Conservation (phyloP, 1,140 invertebrate genomes). For the Araneus ventricosus region DNA sequence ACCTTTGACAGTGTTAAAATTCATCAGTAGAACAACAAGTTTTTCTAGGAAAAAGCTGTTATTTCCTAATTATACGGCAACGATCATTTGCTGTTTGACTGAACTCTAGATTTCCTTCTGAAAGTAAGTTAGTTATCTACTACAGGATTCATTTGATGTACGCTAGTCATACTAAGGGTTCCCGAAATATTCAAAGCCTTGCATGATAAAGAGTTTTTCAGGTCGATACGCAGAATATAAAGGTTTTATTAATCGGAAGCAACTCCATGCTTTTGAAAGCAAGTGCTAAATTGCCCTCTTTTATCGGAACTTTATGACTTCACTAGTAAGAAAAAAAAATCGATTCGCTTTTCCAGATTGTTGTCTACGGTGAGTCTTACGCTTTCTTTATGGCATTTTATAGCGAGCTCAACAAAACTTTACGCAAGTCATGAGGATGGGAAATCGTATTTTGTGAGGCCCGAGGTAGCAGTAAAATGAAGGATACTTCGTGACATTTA, state of each 20-base stretch:
- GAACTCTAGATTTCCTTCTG: too few relatives aligned
- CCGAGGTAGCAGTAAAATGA: not conserved
- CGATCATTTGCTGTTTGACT: too few relatives aligned
- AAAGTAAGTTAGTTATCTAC: too few relatives aligned
- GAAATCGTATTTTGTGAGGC: conserved; percentile 20
- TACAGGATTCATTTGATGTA: too few relatives aligned
- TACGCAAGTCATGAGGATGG: not conserved
- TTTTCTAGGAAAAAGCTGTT: too few relatives aligned
- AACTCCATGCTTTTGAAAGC: not conserved
- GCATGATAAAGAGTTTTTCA: not conserved
- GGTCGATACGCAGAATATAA: not conserved
- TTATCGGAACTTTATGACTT: not conserved
- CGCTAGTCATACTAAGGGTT: too few relatives aligned
- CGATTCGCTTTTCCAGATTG: conserved; percentile 5
- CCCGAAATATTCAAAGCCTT: not conserved
- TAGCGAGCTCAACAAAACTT: conserved; percentile 1
- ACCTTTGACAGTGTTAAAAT: too few relatives aligned
- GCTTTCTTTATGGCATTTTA: conserved; percentile 31
- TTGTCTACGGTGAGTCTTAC: not conserved
- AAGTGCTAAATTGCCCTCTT: not conserved
- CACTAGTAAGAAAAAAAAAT: not conserved
- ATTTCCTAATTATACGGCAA: too few relatives aligned
- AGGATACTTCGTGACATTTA: not conserved
- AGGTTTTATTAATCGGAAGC: conserved; percentile 5
- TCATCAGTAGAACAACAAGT: too few relatives aligned